These are phyloP conservation scores for Danio aesculapii DNA, from an alignment of 2,797 vertebrate genomes.

Conservation along the genomic window DNA sequence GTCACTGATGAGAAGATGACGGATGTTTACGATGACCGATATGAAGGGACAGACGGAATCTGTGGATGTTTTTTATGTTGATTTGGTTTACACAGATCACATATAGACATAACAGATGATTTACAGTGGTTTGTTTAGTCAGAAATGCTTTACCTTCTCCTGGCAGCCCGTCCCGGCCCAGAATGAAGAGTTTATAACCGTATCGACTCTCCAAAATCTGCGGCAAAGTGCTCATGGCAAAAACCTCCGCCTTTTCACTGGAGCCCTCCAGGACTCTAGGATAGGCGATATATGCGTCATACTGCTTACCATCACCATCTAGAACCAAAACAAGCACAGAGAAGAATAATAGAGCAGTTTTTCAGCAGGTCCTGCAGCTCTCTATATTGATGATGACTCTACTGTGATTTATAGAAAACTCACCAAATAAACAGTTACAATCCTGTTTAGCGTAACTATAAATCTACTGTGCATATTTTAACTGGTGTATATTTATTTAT, in stretches of 20 bases:
- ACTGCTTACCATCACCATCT: slow-evolving; percentile 88
- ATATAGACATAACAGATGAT: not conserved
- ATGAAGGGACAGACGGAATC: too few relatives aligned
- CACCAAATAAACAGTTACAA: too few relatives aligned
- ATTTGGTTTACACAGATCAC: too few relatives aligned
- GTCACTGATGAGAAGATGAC: too few relatives aligned
- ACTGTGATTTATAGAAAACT: too few relatives aligned
- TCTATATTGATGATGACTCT: too few relatives aligned
- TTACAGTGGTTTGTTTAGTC: not conserved
- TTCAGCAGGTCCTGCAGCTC: not conserved
- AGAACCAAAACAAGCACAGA: slow-evolving; percentile 15
- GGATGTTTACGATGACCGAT: too few relatives aligned
- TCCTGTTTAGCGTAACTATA: too few relatives aligned
- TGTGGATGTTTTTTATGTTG: too few relatives aligned
- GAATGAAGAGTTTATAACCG: slow-evolving; percentile 91
- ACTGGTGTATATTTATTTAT: too few relatives aligned
- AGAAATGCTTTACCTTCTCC: slow-evolving; percentile 83
- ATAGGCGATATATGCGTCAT: slow-evolving; percentile 90
- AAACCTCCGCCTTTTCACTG: slow-evolving; percentile 79
- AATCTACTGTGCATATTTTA: too few relatives aligned
- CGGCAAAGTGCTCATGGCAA: slow-evolving; percentile 86
- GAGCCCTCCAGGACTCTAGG: slow-evolving; percentile 73
- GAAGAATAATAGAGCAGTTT: not conserved
- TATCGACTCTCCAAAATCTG: slow-evolving; percentile 87
- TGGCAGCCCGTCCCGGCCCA: slow-evolving; percentile 84